Evolutionary conservation across 2,113 vertebrate genomes (phyloP), one percentile per base, ranked within the genome.

Genomic region (Haliaeetus leucogaster): DNA sequence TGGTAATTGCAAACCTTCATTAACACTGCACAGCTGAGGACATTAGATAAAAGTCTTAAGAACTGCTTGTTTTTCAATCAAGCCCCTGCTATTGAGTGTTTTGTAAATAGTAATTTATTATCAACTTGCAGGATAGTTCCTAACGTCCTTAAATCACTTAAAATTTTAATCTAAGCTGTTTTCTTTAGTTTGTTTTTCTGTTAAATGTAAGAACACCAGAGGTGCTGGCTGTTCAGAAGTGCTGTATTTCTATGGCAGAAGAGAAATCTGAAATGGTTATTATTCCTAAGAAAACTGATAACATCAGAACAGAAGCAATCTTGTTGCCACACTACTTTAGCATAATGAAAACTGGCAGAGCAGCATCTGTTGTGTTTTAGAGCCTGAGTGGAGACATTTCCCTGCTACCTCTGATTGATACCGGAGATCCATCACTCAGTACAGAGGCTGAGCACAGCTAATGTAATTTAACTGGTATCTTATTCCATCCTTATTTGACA

Each of bases 21-120:
- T 99, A 98, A 98, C 96, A 98, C 88, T 73, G 96, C 95, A 98
- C 98, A 99, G 98, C 98, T 99, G 99, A 98, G 98, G 95, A 98
- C 96, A 97, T 80, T 87, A 99, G 98, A 99, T 98, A 98, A 98
- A 99, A 98, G 94, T 91, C 56, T 91, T 86, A 96, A 94, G 72
- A 81, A 77, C 34, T 94, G 87, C 92, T 93, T 97, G 26, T 55
- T 92, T 97, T 99, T 98, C 97, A 98, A 98, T 97, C 95, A 96
- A 97, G 90, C 71, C 43, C 32, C 61, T 82, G 79, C 71, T 97
- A 98, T 83, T 97, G 92, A 97, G 96, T 68, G 70, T 62, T 95
- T 97, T 95, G 81, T 58, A 89, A 92, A 89, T 40, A 90, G 66
- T 66, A 96, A 97, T 97, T 97, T 93, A 91, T 84, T 97, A 96